Base-by-base conservation (phyloP, 2,797 vertebrate genomes). In the Hippoglossus hippoglossus region DNA sequence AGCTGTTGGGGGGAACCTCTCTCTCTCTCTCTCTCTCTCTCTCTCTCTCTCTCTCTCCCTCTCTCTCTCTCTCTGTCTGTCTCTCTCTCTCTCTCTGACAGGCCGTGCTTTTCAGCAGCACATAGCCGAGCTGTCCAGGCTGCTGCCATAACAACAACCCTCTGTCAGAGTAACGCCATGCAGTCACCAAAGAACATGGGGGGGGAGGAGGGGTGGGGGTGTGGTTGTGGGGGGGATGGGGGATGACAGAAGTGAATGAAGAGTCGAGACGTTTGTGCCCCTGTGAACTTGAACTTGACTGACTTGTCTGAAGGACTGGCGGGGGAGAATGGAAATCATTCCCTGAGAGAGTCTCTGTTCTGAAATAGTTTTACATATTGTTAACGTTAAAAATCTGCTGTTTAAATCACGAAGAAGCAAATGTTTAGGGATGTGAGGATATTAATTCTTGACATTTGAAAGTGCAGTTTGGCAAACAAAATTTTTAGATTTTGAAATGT, bases 61-160 rank as follows among this genome's bases (percentile, higher is more conserved):
- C 46, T 58, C 71, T 57, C 52, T 61, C 94, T 94, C 95, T 94
- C 94, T 96, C 95, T 95, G 94, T 94, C 94, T 94, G 94, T 97
- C 24, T 24, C 46, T 92, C 83, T 95, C 94, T 96, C 95, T 95
- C 94, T 94, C 94, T 94, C 94, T 97, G 96, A 97, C 97, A 98
- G 96, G 94, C 95, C 81, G 94, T 95, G 94, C 95, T 96, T 97
- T 97, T 95, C 95, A 95, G 88, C 81, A 89, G 93, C 84, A 93
- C 97, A 97, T 98, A 96, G 94, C 94, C 94, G 82, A 88, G 91
- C 89, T 87, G 83, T 87, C 92, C 95, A 93, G 95, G 89, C 90
- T 74, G 94, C 96, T 97, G 95, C 96, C 97, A 96, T 98, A 95
- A 97, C 97, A 98, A 99, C 97, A 90, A 94, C 89, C 82, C 87